Evolutionary conservation across 2,888 invertebrate species (phyloP), one percentile per base, ranked within the genome.

Genomic region (Melieria omissa): DNA sequence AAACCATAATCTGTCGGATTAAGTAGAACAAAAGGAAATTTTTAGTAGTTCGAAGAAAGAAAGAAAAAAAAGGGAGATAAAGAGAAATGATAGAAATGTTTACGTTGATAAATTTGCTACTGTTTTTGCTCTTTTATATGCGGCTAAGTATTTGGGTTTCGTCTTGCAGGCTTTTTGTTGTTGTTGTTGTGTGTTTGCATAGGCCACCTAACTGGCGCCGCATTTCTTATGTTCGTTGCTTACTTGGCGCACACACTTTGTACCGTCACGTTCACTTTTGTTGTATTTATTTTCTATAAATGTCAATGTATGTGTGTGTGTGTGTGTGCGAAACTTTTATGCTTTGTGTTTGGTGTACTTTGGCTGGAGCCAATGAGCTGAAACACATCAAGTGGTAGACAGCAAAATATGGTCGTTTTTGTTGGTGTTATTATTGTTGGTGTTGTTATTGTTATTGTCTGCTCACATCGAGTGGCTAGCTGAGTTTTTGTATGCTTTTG

Each of bases 1-100:
- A 67, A 67, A 67, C 49, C 47, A 49, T 67, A 58, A 67, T 67
- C 67, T 67, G 60, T 60, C 60, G 60, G 67, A 52, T 52, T 58
- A 60, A 67, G 61, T 67, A 52, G 61, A 60, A 29, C 29, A 29
- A 29, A 29, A 29, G 29, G 29, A 29, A 29, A 29, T 29, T 29
- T 29, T 29, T 29, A 29, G 29, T 29, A 29, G 29, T 29, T 29
- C 29, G 29, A 29, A 29, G 29, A 29, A 29, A 29, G 29, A 29
- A 29, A 29, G 29, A 29, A 29, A 29, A 29, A 29, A 29, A 29
- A 29, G 29, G 3, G 29, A 29, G 29, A 29, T n/a, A 29, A 16
- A 29, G 29, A 29, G 29, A 29, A 29, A 29, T 29, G 29, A 29
- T 29, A 29, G 29, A 29, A 29, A 29, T 29, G 29, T 29, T 29